phyloP scores from a whole-genome alignment of 2,888 invertebrate species.

The Heliconius cydno region DNA sequence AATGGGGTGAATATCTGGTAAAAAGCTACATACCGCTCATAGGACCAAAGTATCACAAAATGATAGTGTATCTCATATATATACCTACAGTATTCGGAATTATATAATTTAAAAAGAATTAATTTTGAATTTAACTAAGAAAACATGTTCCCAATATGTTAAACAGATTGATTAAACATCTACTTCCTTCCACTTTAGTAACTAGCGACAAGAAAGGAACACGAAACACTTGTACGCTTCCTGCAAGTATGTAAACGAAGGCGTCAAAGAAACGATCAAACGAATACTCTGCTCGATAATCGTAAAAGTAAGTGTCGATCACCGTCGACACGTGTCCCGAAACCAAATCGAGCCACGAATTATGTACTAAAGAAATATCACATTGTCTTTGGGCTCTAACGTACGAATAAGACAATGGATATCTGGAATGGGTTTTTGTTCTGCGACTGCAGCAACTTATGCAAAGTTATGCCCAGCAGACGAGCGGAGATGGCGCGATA shows the following conservation, averaged over 20 bases:
- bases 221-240: slow-evolving; percentile 1
- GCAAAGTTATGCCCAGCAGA: slow-evolving; percentile 38
- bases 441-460: slow-evolving; percentile 30
- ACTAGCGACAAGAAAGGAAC: slow-evolving; percentile 25
- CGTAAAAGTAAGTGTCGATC: slow-evolving; percentile 41
- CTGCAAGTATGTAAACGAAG: slow-evolving; percentile 26
- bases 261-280: slow-evolving; percentile 45
- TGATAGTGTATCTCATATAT: not conserved
- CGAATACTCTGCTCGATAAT: slow-evolving; percentile 53
- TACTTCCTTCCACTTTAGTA: not conserved
- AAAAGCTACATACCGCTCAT: no score
- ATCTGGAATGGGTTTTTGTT: slow-evolving; percentile 37
- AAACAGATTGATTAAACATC: not conserved
- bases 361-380: slow-evolving; percentile 45
- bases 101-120: no score
- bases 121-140: not conserved
- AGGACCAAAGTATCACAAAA: not conserved
- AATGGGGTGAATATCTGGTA: no score
- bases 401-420: slow-evolving; percentile 38
- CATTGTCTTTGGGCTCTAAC: slow-evolving; percentile 41
- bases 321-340: slow-evolving; percentile 44
- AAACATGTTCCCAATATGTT: not conserved
- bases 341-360: slow-evolving; percentile 43
- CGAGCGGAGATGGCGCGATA: slow-evolving; percentile 32
- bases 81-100: not conserved